Evolutionary conservation across 2,888 invertebrate species (phyloP).

Genomic region (Pelosia muscerda): DNA sequence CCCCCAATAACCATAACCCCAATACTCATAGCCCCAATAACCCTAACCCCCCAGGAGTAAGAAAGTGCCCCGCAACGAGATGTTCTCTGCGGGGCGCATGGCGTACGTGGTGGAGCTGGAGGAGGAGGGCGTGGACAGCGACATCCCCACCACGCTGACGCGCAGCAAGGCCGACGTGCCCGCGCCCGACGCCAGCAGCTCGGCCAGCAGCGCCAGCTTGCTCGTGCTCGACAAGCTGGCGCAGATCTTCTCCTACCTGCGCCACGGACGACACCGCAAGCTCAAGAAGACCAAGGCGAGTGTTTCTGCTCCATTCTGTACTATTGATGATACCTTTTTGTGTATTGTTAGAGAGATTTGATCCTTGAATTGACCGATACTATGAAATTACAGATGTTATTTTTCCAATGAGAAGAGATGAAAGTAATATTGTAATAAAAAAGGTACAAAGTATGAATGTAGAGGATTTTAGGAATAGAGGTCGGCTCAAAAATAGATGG

Average conservation of each 20-base stretch:
- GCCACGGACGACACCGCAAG: slow-evolving; percentile 93
- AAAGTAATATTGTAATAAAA: too few relatives aligned
- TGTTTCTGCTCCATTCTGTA: too few relatives aligned
- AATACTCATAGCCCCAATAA: too few relatives aligned
- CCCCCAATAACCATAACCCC: too few relatives aligned
- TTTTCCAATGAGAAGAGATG: too few relatives aligned
- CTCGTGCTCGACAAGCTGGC: slow-evolving; percentile 98
- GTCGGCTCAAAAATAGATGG: too few relatives aligned
- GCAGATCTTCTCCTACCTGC: slow-evolving; percentile 97
- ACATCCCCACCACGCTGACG: slow-evolving; percentile 98
- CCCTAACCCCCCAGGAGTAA: slow-evolving; percentile 88
- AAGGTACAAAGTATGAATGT: too few relatives aligned
- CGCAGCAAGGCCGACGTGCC: slow-evolving; percentile 97
- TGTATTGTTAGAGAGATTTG: too few relatives aligned
- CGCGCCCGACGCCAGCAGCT: slow-evolving; percentile 87
- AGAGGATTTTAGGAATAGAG: too few relatives aligned
- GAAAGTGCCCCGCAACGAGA: slow-evolving; percentile 93
- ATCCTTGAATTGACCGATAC: too few relatives aligned
- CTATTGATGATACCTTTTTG: too few relatives aligned
- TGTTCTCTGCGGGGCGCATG: slow-evolving; percentile 98
- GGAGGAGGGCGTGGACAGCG: slow-evolving; percentile 90
- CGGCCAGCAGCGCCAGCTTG: slow-evolving; percentile 88
- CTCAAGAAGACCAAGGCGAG: slow-evolving; percentile 90
- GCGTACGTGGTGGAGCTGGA: slow-evolving; percentile 99
- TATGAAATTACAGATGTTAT: too few relatives aligned